Base-by-base conservation (phyloP, 2,888 invertebrate genomes). In the Salticus scenicus region DNA sequence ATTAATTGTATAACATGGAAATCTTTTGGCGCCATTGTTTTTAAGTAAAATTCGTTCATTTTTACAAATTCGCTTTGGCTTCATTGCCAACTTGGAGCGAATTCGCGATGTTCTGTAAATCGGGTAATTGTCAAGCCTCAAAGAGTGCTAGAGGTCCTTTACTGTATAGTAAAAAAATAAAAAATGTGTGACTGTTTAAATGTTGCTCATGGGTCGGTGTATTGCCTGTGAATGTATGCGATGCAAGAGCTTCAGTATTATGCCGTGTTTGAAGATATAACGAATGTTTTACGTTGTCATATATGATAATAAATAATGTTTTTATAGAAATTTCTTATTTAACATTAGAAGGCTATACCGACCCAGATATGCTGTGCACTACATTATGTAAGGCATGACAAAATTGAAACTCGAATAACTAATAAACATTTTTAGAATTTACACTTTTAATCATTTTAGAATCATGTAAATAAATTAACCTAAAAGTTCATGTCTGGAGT, bases 1-100 rank as follows among this genome's bases (percentile, higher is more conserved):
- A 20, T 70, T 87, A 10, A 81, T 87, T 41, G 85, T 87, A 33
- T 87, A 70, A 33, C 33, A 20, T 17, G 64, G 12, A 10, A 2
- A 12, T 20, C 24, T 67, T 33, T 33, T 17, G n/a, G 33, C 33
- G 67, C n/a, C 66, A 33, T 66, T 31, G 31, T 14, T 66, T 33
- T 31, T 24, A 57, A 57, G 24, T 57, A 24, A 12, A 17, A 57
- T 57, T n/a, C 20, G 2, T 20, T 57, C 57, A 57, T 24, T 24
- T 2, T 57, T 37, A 7, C 37, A 57, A 47, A 17, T 47, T 47
- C 42, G 42, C 17, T 2, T 47, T 2, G 42, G 42, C 42, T 47
- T 47, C 42, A 7, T 10, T 47, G 42, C 42, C 17, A n/a, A 14
- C n/a, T 17, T 57, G 5, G 4, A 24, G 2, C 24, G 20, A 57